Conservation (phyloP, 2,888 invertebrate species). For the Apantesis nais region DNA sequence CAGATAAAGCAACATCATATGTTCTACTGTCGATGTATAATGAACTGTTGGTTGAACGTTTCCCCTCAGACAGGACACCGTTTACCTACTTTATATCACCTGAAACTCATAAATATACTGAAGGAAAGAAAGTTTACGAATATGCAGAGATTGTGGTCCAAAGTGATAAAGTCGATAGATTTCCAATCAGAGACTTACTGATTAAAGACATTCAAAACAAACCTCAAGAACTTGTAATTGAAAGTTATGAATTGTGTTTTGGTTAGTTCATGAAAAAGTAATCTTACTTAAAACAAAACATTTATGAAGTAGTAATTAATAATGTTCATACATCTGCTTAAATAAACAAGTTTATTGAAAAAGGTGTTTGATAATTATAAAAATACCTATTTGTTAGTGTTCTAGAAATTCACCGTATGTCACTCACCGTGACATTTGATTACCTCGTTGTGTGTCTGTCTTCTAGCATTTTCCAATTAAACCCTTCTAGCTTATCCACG, state of each 20-base stretch:
- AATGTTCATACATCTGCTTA: background rate
- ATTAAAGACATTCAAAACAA: slow-evolving; percentile 44
- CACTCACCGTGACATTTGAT: too few species aligned
- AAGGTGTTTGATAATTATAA: background rate
- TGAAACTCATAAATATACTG: slow-evolving; percentile 22
- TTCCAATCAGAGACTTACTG: slow-evolving; percentile 51
- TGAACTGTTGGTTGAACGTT: slow-evolving; percentile 41
- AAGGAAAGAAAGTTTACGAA: slow-evolving; percentile 2
- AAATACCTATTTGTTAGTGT: too few species aligned
- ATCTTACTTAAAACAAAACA: background rate
- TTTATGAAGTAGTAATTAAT: background rate
- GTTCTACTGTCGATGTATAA: slow-evolving; percentile 47
- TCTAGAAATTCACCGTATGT: too few species aligned
- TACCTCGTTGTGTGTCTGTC: too few species aligned
- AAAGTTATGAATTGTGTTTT: slow-evolving; percentile 52
- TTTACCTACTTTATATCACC: slow-evolving; percentile 37
- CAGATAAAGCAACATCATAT: slow-evolving; percentile 17
- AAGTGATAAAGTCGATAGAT: slow-evolving; percentile 30
- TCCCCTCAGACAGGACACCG: slow-evolving; percentile 30
- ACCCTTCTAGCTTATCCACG: too few species aligned
- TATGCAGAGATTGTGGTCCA: slow-evolving; percentile 41
- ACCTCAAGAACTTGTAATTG: slow-evolving; percentile 40
- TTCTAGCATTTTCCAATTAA: too few species aligned
- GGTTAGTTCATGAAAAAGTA: slow-evolving; percentile 14
- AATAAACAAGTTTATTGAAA: background rate